These are phyloP conservation scores for Callocephalon fimbriatum DNA, from an alignment of 2,113 vertebrate species.

Conservation along the genomic window DNA sequence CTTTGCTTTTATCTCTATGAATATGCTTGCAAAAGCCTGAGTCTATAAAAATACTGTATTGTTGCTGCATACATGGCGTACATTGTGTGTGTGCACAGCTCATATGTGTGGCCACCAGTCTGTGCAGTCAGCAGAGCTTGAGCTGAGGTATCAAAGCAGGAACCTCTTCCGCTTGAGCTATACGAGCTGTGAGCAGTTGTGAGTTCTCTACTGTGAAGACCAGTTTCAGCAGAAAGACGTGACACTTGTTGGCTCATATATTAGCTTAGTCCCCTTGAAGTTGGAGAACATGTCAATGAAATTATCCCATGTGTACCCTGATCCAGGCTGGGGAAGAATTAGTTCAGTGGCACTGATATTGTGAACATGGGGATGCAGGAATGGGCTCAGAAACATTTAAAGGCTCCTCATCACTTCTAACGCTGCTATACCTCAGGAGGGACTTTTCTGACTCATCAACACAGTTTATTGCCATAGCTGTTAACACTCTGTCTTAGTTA, in stretches of 20 bases:
- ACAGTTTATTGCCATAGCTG: background rate
- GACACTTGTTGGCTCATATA: accelerated
- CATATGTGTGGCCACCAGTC: accelerated
- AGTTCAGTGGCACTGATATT: background rate
- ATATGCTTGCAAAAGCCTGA: background rate
- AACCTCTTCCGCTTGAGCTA: accelerated
- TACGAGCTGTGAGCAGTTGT: background rate
- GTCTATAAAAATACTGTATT: background rate
- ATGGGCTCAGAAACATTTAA: background rate
- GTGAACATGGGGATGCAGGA: background rate
- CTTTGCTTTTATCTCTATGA: background rate
- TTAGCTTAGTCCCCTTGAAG: background rate
- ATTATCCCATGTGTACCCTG: background rate
- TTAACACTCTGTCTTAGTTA: background rate
- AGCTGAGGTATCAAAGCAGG: background rate
- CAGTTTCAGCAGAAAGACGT: background rate
- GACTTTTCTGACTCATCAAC: background rate
- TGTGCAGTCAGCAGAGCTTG: background rate
- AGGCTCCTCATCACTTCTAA: background rate
- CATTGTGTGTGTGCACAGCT: background rate
- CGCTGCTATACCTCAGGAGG: background rate
- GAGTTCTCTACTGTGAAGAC: background rate
- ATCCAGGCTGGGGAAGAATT: background rate
- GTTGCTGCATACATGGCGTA: accelerated
- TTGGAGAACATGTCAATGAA: background rate